phyloP scores from a whole-genome alignment of 2,888 invertebrate genomes.

The Deroplatys truncata region DNA sequence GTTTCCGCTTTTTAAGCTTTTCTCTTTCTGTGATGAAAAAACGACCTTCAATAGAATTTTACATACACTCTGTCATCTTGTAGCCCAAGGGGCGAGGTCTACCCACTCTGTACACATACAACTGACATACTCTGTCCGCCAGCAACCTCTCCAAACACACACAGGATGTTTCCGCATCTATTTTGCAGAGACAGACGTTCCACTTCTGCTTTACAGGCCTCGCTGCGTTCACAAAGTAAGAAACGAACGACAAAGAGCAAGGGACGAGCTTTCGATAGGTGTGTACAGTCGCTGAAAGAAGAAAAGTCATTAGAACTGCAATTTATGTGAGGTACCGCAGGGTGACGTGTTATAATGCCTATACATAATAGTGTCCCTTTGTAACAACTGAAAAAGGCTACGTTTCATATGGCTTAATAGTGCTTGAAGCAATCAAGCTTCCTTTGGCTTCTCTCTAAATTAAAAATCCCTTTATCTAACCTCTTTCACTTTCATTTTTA shows the following conservation, averaged over 20 bases:
- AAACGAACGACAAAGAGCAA: background rate
- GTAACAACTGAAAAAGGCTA: too few species aligned
- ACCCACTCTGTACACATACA: background rate
- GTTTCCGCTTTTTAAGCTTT: too few species aligned
- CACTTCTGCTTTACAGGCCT: background rate
- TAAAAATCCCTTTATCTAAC: too few species aligned
- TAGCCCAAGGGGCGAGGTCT: background rate
- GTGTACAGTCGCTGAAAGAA: background rate
- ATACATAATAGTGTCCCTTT: background rate
- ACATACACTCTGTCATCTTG: background rate
- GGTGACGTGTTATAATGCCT: background rate
- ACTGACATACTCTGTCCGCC: background rate
- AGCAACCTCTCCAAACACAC: background rate
- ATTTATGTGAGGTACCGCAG: background rate
- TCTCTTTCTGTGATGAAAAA: background rate
- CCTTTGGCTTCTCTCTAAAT: too few species aligned
- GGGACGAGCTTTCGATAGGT: background rate
- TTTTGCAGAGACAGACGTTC: background rate
- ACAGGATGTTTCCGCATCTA: background rate
- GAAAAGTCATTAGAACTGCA: background rate
- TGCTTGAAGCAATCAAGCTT: too few species aligned
- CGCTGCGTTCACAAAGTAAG: background rate
- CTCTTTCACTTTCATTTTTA: too few species aligned
- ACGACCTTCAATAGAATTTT: background rate
- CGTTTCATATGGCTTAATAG: too few species aligned